These are phyloP conservation scores for Leptobrachium ailaonicum DNA, from an alignment of 2,113 vertebrate genomes.

Conservation along the genomic window DNA sequence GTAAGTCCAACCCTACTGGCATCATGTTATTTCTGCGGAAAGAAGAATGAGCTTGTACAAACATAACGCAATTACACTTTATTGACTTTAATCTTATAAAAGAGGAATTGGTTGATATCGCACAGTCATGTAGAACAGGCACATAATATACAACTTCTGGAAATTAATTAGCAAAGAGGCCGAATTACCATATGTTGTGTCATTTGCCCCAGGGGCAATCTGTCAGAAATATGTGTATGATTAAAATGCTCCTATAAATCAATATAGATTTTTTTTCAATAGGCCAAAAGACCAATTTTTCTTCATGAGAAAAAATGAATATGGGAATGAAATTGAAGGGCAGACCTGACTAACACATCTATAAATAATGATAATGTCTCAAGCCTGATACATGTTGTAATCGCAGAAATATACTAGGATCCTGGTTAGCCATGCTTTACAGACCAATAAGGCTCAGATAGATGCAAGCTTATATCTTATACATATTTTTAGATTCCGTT, in stretches of 20 bases:
- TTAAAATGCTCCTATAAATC: not conserved
- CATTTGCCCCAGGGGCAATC: not conserved
- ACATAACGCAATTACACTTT: not conserved
- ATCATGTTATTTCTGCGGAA: too few relatives aligned
- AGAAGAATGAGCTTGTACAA: too few relatives aligned
- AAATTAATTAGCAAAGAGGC: constrained; percentile 4
- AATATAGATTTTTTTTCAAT: not conserved
- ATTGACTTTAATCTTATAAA: not conserved
- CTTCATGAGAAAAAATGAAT: not conserved
- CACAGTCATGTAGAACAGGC: not conserved
- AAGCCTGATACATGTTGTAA: too few relatives aligned
- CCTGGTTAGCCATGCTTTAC: too few relatives aligned
- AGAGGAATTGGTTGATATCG: not conserved
- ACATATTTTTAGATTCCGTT: too few relatives aligned
- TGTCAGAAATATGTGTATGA: not conserved
- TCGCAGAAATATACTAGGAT: too few relatives aligned
- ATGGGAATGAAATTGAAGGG: not conserved
- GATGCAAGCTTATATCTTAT: too few relatives aligned
- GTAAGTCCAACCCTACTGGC: too few relatives aligned
- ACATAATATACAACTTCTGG: not conserved
- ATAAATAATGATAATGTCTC: too few relatives aligned
- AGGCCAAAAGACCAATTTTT: constrained; percentile 1
- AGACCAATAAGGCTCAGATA: too few relatives aligned
- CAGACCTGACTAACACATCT: not conserved
- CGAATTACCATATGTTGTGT: not conserved